A percentile compares a stretch with the other conserved stretches of the same genome.
phyloP scores from a whole-genome alignment of 2,113 vertebrate species.

The Psittacus erithacus region DNA sequence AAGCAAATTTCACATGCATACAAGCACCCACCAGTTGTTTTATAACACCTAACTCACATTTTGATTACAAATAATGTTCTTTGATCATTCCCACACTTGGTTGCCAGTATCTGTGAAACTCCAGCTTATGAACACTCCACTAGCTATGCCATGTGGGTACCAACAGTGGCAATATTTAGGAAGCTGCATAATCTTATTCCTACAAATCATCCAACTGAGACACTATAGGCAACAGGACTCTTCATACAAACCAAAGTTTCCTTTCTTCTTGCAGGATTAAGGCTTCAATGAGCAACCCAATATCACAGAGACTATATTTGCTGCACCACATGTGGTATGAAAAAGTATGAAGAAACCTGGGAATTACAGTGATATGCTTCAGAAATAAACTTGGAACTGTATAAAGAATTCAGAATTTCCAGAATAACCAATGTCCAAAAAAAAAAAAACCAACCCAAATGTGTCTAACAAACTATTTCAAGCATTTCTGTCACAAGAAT shows the following conservation, averaged over 20 bases:
- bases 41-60: conserved; percentile 28
- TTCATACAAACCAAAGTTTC: not conserved
- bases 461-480: not conserved
- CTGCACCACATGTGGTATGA: rapidly evolving
- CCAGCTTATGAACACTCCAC: not conserved
- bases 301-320: not conserved
- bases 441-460: not conserved
- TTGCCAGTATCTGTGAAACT: not conserved
- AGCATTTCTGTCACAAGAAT: not conserved
- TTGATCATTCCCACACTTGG: not conserved
- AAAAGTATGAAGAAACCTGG: not conserved
- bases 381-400: not conserved
- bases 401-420: not conserved
- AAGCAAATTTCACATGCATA: conserved; percentile 30
- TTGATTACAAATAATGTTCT: conserved; percentile 48
- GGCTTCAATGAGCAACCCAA: not conserved
- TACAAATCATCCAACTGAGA: not conserved
- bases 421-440: not conserved
- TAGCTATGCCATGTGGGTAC: not conserved
- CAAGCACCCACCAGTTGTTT: conserved; percentile 24
- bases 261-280: not conserved
- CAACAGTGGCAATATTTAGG: not conserved
- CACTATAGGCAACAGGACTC: not conserved
- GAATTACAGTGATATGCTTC: not conserved
- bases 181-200: not conserved